Evolutionary conservation across 1,140 invertebrate genomes (phyloP), one percentile per base, ranked within the genome.

Genomic region (Eumaeus atala): DNA sequence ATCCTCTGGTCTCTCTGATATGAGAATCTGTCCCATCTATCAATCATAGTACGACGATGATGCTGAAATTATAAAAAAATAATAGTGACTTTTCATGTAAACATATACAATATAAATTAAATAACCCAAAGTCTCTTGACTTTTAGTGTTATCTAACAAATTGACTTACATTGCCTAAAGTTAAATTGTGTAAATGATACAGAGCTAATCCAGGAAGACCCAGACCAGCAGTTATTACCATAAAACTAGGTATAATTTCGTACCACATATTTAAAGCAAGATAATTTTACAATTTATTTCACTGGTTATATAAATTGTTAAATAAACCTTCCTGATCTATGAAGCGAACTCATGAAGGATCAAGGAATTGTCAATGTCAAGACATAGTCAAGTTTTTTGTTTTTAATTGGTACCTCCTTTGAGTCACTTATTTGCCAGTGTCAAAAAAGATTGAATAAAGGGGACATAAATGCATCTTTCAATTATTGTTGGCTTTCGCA

Each of bases 241-340:
- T 85, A 53, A 88, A 89, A 72, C 82, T 87, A 28, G 91, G 91
- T 70, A 92, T 60, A 70, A 91, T 89, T 88, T 92, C 91, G 69
- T 89, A 92, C 91, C 91, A 92, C 91, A 92, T 91, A 70, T 85
- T 82, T 34, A 34, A 34, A 44, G 35, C 35, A 16, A 28, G n/a
- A 14, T 40, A 12, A 14, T 40, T 14, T 3, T 42, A 5, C 16
- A 8, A 12, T 44, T 16, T 17, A 16, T 16, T 16, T 44, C n/a
- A n/a, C n/a, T n/a, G n/a, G n/a, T n/a, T n/a, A n/a, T n/a, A n/a
- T n/a, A n/a, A n/a, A n/a, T 14, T 2, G 4, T 16, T 1, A 44
- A 44, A 16, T 16, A 16, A 16, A 14, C 16, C 9, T 44, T 16
- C 17, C 16, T 16, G 12, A 14, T 9, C 12, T 44, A 9, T 9